Base-by-base conservation (phyloP, 1,140 invertebrate species). In the Dryas iulia region DNA sequence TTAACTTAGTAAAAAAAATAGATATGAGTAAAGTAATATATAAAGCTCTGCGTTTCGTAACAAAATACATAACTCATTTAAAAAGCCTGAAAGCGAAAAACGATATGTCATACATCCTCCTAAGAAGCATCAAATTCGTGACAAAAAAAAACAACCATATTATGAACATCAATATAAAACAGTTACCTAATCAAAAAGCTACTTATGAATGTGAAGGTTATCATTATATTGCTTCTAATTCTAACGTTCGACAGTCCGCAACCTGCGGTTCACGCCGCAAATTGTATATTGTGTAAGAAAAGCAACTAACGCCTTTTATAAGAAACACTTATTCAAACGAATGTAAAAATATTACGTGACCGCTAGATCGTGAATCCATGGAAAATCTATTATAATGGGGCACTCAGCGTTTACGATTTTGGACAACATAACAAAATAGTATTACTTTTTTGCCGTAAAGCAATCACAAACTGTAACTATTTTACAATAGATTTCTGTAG, bases 221-320 rank as follows among this genome's bases (percentile, higher is more conserved):
- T 47, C 11, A 28, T 66, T 61, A 62, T 35, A 72, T 64, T 79
- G 74, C 73, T 69, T 73, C 58, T 64, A 81, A 79, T 81, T 73
- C 78, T 66, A 65, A 35, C 67, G 71, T 73, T 52, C 54, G 74
- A 6, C n/a, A 31, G 54, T 7, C 33, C 57, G 47, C 72, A 70
- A 66, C 68, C 25, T 21, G 52, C 35, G 39, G 52, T 64, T 67
- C 71, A 77, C 64, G 54, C 63, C 66, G 70, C 73, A 78, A 80
- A 84, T 81, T 80, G 79, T 72, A 66, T 74, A 74, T 79, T 78
- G 66, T 71, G 58, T 6, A 66, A 71, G 69, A 61, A 72, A 73
- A 74, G 63, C 31, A 53, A 62, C 26, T 58, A 66, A 62, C 69
- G 62, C 57, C 73, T 33, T 53, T 54, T 14, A 47, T 66, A 69